phyloP scores from a whole-genome alignment of 2,888 invertebrate species.

The Prosopocoilus inquinatus region DNA sequence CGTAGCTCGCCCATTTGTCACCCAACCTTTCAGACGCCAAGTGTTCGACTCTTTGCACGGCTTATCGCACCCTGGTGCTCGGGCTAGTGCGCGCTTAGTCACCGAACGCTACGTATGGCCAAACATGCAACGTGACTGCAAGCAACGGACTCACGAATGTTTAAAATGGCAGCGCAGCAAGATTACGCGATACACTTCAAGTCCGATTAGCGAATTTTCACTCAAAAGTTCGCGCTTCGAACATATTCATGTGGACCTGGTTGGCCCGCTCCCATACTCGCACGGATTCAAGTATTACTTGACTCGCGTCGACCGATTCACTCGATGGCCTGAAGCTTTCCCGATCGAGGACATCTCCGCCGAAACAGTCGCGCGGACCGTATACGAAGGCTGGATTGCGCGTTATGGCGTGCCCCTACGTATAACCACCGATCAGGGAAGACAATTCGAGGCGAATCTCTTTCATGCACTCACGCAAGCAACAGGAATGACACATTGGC shows the following conservation, averaged over 20 bases:
- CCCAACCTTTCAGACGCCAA: background rate
- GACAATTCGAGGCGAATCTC: conserved; percentile 33
- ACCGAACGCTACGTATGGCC: conserved; percentile 16
- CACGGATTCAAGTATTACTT: conserved; percentile 35
- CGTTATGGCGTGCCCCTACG: conserved; percentile 35
- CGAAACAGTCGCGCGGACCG: conserved; percentile 32
- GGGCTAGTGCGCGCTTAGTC: conserved; percentile 7
- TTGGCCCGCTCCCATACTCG: conserved; percentile 43
- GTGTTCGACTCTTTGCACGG: conserved; percentile 2
- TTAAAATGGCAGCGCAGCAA: conserved; percentile 39
- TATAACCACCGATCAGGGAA: conserved; percentile 38
- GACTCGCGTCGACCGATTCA: conserved; percentile 38
- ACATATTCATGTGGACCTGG: conserved; percentile 48
- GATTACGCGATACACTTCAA: conserved; percentile 32
- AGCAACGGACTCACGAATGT: conserved; percentile 8
- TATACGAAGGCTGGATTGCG: conserved; percentile 35
- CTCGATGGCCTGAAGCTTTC: conserved; percentile 37
- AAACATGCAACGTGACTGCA: conserved; percentile 3
- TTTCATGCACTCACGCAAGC: conserved; percentile 24
- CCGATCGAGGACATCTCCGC: conserved; percentile 37
- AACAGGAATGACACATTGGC: conserved; percentile 15
- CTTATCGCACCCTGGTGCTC: conserved; percentile 8
- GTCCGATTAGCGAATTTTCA: conserved; percentile 25
- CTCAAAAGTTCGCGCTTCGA: conserved; percentile 36
- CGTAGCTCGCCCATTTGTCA: conserved; percentile 5